These are phyloP conservation scores for Zalophus californianus DNA, from an alignment of 2,797 vertebrate species.

Conservation along the genomic window DNA sequence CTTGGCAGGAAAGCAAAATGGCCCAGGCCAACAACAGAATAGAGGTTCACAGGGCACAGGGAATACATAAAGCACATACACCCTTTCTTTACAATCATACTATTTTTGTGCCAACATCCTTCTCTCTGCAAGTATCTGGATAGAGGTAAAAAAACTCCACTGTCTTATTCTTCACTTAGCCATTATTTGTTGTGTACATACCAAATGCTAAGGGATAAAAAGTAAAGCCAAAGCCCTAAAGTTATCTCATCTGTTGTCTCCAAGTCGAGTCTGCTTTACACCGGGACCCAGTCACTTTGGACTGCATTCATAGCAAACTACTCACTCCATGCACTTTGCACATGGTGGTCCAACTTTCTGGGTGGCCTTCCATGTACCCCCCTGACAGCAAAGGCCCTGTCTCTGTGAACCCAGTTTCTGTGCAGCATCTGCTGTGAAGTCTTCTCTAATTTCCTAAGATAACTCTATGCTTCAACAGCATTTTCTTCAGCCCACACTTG, in stretches of 20 bases:
- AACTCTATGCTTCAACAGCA: background rate
- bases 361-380: accelerated
- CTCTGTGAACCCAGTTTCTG: background rate
- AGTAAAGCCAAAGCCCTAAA: background rate
- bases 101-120: background rate
- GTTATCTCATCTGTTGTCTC: background rate
- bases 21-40: no score
- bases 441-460: background rate
- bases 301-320: background rate
- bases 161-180: background rate
- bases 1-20: background rate
- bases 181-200: background rate
- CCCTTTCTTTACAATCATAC: no score
- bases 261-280: background rate
- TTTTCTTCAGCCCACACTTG: background rate
- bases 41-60: background rate
- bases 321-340: background rate
- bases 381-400: background rate
- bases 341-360: background rate
- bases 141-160: background rate
- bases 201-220: background rate
- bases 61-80: no score
- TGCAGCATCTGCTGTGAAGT: background rate
- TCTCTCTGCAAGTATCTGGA: background rate
- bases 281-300: no score